A percentile compares a stretch with the other conserved stretches of the same genome.
These are phyloP conservation scores for Planococcus citri DNA, from an alignment of 1,140 invertebrate genomes.

Conservation along the genomic window DNA sequence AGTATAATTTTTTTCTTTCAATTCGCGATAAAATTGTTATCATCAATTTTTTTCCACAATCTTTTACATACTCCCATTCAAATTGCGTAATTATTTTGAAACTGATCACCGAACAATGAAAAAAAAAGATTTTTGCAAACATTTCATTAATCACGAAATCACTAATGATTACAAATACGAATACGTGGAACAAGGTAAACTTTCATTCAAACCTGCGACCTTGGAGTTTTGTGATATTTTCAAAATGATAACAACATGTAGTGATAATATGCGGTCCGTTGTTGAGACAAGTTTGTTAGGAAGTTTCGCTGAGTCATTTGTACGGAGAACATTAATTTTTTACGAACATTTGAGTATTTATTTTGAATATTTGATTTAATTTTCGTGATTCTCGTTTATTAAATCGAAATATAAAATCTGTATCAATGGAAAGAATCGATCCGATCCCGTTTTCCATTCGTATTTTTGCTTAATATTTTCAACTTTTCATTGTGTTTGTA, in stretches of 20 bases:
- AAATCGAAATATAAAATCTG: background rate
- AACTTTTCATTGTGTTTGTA: background rate
- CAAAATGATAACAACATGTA: background rate
- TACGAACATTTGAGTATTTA: background rate
- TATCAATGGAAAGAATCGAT: background rate
- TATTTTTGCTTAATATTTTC: background rate
- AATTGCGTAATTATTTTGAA: too few species aligned
- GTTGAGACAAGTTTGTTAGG: background rate
- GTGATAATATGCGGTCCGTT: slow-evolving; percentile 5
- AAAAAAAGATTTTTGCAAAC: too few species aligned
- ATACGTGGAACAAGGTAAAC: too few species aligned
- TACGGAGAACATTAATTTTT: background rate
- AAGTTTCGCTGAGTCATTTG: background rate
- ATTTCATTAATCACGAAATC: too few species aligned
- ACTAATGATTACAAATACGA: too few species aligned
- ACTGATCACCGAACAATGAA: too few species aligned
- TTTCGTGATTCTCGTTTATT: background rate
- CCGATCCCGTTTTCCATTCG: background rate
- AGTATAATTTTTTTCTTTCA: too few species aligned
- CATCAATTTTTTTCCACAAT: too few species aligned
- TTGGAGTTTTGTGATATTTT: background rate
- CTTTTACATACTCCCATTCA: too few species aligned
- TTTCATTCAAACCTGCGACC: too few species aligned
- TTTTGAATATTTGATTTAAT: background rate
- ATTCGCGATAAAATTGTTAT: too few species aligned